phyloP scores from a whole-genome alignment of 1,140 invertebrate genomes.

The Bombus ignitus region DNA sequence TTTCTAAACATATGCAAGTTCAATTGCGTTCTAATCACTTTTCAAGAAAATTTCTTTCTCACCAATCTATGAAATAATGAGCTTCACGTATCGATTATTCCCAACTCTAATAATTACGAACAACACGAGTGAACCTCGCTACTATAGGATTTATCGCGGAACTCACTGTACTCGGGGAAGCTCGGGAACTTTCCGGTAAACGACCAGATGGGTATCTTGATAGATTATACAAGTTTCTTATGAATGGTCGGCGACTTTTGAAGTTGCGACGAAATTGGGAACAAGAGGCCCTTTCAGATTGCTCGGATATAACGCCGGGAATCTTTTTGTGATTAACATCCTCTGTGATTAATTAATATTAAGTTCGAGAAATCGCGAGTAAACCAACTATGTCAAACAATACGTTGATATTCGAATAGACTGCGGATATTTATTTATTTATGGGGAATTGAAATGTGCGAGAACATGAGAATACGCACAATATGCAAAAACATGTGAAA shows the following conservation, averaged over 20 bases:
- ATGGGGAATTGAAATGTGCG: too few species aligned
- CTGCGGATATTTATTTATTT: too few species aligned
- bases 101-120: neutral
- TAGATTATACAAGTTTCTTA: slow-evolving; percentile 48
- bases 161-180: neutral
- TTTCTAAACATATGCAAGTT: neutral
- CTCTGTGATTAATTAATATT: neutral
- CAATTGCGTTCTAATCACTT: too few species aligned
- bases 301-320: neutral
- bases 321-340: slow-evolving; percentile 1
- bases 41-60: neutral
- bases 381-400: neutral
- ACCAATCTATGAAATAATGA: neutral
- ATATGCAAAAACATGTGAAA: fast-evolving
- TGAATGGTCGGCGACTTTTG: slow-evolving; percentile 28
- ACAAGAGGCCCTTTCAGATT: slow-evolving; percentile 9
- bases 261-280: slow-evolving; percentile 18
- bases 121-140: neutral
- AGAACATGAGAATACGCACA: too few species aligned
- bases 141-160: slow-evolving; percentile 24
- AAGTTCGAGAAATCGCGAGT: neutral
- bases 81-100: slow-evolving; percentile 6
- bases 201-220: slow-evolving; percentile 39
- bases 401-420: neutral
- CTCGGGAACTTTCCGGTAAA: slow-evolving; percentile 12